Evolutionary conservation across 1,140 invertebrate genomes (phyloP), one percentile per base, ranked within the genome.

Genomic region (Neoseiulus cucumeris): DNA sequence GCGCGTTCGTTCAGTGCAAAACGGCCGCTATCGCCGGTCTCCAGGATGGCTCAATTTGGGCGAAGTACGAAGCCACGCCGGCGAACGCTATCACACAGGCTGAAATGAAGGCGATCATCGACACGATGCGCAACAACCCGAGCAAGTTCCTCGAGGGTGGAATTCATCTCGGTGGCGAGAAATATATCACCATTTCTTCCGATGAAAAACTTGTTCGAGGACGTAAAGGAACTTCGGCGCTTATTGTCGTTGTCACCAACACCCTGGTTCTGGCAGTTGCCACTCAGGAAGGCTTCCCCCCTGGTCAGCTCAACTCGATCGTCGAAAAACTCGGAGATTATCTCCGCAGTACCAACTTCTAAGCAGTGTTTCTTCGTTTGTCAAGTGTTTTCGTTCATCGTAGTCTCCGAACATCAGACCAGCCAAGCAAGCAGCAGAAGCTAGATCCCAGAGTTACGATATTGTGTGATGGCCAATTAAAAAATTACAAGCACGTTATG

Each of bases 31-130:
- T 93, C 76, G 88, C 87, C 75, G 89, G 89, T 77, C 66, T 73
- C 30, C 87, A 89, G 78, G 89, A 94, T 78, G 90, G 90, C 76
- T 88, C 87, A 80, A 82, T 92, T 73, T 94, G 90, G 90, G 89
- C 89, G 68, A 90, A 89, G 81, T 90, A 87, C 44, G 87, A 88
- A 68, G 68, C 68, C 51, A 70, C 72, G 47, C 59, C 66, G 42
- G 68, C 44, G 51, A 65, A 68, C 12, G 39, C 69, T 69, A 66
- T 72, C 5, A 70, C 69, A 44, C 68, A 66, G 45, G 66, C 70
- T 44, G 72, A 73, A 65, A 39, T 73, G 33, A 73, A 73, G 68
- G 65, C 68, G 17, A 73, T 73, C 44, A 70, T 70, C 20, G 72
- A 72, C 51, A 69, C 68, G 17, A 72, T 73, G 69, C 45, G 65